Conservation (phyloP, 2,888 invertebrate genomes). For the Eueremaeus valkanovi region DNA sequence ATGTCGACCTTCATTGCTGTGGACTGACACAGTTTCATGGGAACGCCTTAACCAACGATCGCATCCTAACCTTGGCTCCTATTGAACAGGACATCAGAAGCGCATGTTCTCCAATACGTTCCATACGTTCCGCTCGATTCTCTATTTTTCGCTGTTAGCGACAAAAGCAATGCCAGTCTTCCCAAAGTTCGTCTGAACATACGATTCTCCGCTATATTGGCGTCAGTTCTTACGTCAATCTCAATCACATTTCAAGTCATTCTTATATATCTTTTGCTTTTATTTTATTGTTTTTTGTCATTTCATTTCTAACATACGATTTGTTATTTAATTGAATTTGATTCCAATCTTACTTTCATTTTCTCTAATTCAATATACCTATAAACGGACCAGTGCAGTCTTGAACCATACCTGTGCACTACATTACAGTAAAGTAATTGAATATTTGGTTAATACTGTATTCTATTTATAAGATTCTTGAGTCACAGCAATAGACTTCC, state of each 20-base stretch:
- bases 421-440: too few species aligned
- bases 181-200: not conserved
- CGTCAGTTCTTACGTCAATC: not conserved
- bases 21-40: constrained; percentile 12
- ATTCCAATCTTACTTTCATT: too few species aligned
- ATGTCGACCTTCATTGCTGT: constrained; percentile 29
- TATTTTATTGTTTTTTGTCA: too few species aligned
- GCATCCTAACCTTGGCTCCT: constrained; percentile 34
- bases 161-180: not conserved
- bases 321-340: too few species aligned
- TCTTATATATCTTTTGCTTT: too few species aligned
- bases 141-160: not conserved
- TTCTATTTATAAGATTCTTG: too few species aligned
- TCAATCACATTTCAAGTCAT: not conserved
- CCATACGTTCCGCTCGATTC: constrained; percentile 21
- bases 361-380: too few species aligned
- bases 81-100: constrained; percentile 23
- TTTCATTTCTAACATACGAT: too few species aligned
- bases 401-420: too few species aligned
- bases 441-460: too few species aligned
- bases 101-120: constrained; percentile 17
- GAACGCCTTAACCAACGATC: constrained; percentile 32
- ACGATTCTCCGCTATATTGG: not conserved
- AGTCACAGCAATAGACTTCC: too few species aligned
- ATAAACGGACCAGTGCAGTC: too few species aligned